These are phyloP conservation scores for Hypsopygia costalis DNA, from an alignment of 2,888 invertebrate species.

Conservation along the genomic window DNA sequence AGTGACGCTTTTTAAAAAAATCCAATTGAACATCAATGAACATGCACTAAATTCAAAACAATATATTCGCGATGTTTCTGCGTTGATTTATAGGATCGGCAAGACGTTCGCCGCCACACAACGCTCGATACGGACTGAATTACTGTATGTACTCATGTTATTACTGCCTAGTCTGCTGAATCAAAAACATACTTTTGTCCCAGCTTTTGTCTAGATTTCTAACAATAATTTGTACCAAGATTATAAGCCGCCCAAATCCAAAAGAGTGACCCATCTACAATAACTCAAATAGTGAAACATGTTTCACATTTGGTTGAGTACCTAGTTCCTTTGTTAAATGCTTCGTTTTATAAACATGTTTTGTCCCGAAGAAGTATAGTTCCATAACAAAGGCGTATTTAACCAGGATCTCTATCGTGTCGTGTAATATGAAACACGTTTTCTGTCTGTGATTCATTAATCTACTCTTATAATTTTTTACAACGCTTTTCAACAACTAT, in stretches of 20 bases:
- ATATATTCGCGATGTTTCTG: conserved; percentile 11
- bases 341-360: not conserved
- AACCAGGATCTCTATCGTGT: not conserved
- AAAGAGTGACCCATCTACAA: not conserved
- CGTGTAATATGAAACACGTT: no score
- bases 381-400: not conserved
- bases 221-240: conserved; percentile 15
- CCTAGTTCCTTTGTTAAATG: not conserved
- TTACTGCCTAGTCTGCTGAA: no score
- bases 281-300: not conserved
- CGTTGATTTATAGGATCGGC: conserved; percentile 10
- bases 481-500: no score
- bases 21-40: conserved; percentile 6
- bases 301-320: not conserved
- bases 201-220: conserved; percentile 10
- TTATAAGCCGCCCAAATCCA: not conserved
- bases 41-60: not conserved
- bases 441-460: no score
- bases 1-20: not conserved
- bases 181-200: not conserved
- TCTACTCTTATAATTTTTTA: no score
- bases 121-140: conserved; percentile 33
- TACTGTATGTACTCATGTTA: conserved; percentile 8
- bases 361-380: not conserved
- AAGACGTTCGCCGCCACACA: conserved; percentile 27